These are phyloP conservation scores for Euthynnus affinis DNA, from an alignment of 2,797 vertebrate genomes.

Conservation along the genomic window DNA sequence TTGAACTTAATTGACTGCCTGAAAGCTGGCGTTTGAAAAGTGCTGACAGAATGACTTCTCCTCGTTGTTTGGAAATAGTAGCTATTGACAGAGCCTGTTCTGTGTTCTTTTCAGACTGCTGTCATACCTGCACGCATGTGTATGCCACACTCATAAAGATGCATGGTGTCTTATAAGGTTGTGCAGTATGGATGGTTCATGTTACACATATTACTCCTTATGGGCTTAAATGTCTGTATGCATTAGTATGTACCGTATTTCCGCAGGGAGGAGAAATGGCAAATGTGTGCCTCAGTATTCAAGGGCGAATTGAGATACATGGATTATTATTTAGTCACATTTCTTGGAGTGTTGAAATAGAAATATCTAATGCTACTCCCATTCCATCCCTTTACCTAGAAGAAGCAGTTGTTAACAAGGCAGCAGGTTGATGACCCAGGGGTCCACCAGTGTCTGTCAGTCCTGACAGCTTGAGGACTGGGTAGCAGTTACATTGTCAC, in stretches of 20 bases:
- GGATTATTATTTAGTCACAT: conserved; percentile 16
- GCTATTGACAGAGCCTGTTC: conserved; percentile 53
- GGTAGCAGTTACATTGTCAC: conserved; percentile 59
- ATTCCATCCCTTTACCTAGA: conserved; percentile 13
- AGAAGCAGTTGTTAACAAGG: conserved; percentile 58
- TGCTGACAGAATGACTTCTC: conserved; percentile 78
- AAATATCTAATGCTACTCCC: conserved; percentile 17
- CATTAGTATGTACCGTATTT: conserved; percentile 50
- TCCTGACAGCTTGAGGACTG: conserved; percentile 61
- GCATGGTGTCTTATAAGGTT: conserved; percentile 14
- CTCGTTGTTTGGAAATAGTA: conserved; percentile 54
- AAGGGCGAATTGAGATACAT: conserved; percentile 19
- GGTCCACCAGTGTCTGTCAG: conserved; percentile 58
- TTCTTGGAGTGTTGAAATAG: conserved; percentile 6
- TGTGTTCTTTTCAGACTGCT: conserved; percentile 53
- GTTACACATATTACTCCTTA: conserved; percentile 43
- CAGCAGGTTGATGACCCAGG: conserved; percentile 59
- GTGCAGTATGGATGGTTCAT: conserved; percentile 29
- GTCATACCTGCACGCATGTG: conserved; percentile 46
- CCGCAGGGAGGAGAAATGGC: conserved; percentile 28
- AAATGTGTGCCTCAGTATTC: conserved; percentile 27
- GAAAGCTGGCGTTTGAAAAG: conserved; percentile 77
- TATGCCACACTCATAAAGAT: conserved; percentile 14
- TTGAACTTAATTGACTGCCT: conserved; percentile 88
- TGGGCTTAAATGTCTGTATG: conserved; percentile 41